Conservation (phyloP, 2,797 vertebrate genomes). For the Intellagama lesueurii region DNA sequence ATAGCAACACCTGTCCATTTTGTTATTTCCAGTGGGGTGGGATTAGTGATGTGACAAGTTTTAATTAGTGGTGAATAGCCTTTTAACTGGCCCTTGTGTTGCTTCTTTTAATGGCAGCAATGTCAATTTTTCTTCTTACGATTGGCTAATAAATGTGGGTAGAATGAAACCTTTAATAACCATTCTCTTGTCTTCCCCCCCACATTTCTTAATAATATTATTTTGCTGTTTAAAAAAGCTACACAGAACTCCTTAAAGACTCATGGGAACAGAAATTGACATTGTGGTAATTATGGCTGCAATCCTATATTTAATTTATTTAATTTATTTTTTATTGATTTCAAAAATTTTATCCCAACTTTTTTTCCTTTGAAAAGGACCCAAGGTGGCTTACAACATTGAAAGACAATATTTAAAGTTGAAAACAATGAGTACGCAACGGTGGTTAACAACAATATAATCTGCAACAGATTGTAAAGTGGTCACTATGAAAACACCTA, state of each 20-base stretch:
- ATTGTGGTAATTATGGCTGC: neutral
- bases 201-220: neutral
- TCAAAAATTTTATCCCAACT: too few species aligned
- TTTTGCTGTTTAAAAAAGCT: neutral
- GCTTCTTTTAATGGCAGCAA: neutral
- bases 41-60: neutral
- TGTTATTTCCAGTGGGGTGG: neutral
- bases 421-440: too few species aligned
- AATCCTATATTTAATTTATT: neutral
- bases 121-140: neutral
- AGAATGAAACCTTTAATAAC: neutral
- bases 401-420: too few species aligned
- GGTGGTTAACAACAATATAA: neutral
- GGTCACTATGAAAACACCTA: too few species aligned
- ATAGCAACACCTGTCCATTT: neutral
- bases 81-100: neutral
- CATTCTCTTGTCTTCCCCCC: neutral
- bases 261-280: neutral
- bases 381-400: too few species aligned
- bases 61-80: neutral
- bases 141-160: neutral
- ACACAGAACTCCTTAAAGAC: neutral
- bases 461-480: too few species aligned
- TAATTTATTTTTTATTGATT: too few species aligned
- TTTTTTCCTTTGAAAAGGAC: too few species aligned